phyloP scores from a whole-genome alignment of 1,140 invertebrate species.

The Drosophila saltans region DNA sequence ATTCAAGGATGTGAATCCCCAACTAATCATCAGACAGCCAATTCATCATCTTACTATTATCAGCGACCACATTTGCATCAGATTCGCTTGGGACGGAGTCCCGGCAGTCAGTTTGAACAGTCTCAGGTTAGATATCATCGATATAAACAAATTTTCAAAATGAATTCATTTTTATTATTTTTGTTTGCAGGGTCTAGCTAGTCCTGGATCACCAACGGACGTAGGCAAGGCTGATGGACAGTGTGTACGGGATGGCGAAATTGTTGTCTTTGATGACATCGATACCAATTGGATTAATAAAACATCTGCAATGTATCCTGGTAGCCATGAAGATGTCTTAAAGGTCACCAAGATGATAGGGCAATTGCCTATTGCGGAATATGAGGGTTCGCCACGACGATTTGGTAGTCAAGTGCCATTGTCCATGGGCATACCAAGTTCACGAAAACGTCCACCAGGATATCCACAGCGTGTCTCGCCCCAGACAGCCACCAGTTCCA shows the following conservation, averaged over 20 bases:
- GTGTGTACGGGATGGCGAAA: constrained; percentile 84
- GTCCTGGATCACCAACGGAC: constrained; percentile 78
- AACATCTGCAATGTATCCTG: constrained; percentile 24
- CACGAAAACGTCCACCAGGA: constrained; percentile 86
- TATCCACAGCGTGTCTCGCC: constrained; percentile 86
- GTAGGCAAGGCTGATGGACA: constrained; percentile 74
- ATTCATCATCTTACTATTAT: constrained; percentile 52
- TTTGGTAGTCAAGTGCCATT: constrained; percentile 86
- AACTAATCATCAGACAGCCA: constrained; percentile 52
- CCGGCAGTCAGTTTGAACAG: constrained; percentile 76
- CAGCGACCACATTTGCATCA: constrained; percentile 76
- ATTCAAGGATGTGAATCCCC: constrained; percentile 1
- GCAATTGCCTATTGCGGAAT: constrained; percentile 87
- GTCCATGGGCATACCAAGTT: constrained; percentile 13
- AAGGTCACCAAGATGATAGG: constrained; percentile 92
- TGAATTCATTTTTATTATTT: not conserved
- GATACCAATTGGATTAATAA: constrained; percentile 87
- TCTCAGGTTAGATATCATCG: constrained; percentile 43
- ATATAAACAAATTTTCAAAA: not conserved
- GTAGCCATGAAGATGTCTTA: constrained; percentile 84
- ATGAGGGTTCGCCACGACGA: constrained; percentile 94
- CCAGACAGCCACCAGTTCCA: not conserved
- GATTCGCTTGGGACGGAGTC: constrained; percentile 78
- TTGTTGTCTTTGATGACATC: constrained; percentile 92
- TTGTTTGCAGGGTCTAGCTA: constrained; percentile 57